Base-by-base conservation (phyloP, 2,888 invertebrate species). In the Xylota segnis region DNA sequence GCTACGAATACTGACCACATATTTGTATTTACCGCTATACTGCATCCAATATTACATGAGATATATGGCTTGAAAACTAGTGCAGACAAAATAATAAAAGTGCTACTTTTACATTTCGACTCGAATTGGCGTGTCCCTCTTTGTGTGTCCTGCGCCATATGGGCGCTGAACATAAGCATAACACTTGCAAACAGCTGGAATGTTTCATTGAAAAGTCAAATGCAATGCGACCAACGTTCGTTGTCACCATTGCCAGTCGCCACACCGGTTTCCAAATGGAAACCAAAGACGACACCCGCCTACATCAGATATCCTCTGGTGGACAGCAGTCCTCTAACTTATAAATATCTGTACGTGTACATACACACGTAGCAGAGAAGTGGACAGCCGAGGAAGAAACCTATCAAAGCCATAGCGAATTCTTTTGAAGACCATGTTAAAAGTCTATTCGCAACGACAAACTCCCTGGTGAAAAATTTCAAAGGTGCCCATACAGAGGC, bases 241-340 rank as follows among this genome's bases (percentile, higher is more conserved):
- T 68, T 86, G 84, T 86, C 84, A 76, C 81, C 56, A 40, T 71
- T 43, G 63, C 56, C 63, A 61, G 65, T 40, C 66, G 59, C 82
- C 54, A 71, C 81, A 81, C 82, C 72, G 82, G 86, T 86, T 86
- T 63, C 52, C 50, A 54, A 76, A 76, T 86, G 71, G 47, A 56
- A 81, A 76, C 81, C 84, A 82, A 82, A 86, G 86, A 86, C 82
- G 86, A 82, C 86, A 86, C 82, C 86, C 86, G 82, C 86, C 86
- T 86, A 86, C 82, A 82, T 77, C 82, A 76, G 76, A 76, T 76
- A 76, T 66, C 47, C 45, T 58, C 65, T 74, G 71, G 50, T 43
- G 58, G 72, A 86, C 82, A 86, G 82, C 63, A 18, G 66, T 63
- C 56, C 40, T 58, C 16, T 58, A 14, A 59, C 34, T 65, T 83